Base-by-base conservation (phyloP, 1,140 invertebrate genomes). In the Ceratitis capitata region DNA sequence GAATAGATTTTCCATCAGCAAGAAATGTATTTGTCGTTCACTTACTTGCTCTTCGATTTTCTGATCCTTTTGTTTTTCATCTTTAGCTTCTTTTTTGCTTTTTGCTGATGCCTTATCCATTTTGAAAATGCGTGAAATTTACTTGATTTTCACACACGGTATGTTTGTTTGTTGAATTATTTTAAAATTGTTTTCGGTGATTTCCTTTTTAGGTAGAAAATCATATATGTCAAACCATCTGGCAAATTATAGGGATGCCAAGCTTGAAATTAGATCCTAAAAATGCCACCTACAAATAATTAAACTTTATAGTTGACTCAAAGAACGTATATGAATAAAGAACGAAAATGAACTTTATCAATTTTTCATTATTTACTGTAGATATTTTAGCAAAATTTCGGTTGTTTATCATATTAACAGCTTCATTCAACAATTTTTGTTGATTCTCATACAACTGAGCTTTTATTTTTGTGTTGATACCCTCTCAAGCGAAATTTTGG, bases 31-130 rank as follows among this genome's bases (percentile, higher is more conserved):
- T 47, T 47, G 14, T 47, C n/a, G 19, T 26, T 9, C 39, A 86
- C 85, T 88, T 78, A 91, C 90, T 86, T 89, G 86, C 84, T 91
- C 90, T 53, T 91, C 90, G 0, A 91, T 53, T 83, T 91, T 91
- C 49, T 88, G 87, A n/a, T 91, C 90, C 10, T 88, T 88, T 56
- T 88, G 88, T 58, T 91, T 91, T 58, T 91, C 90, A 82, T 91
- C 90, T 53, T 89, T 89, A 6, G 88, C 87, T 82, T 89, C 88
- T 29, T 88, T 88, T 82, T 89, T 91, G 58, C 86, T 88, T 84
- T 85, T 86, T 51, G 56, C 74, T 45, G 69, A 51, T 5, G 84
- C 45, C 32, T 86, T 91, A 51, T 91, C 90, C 90, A 91, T 91
- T 86, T 82, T 84, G 53, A 74, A 85, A 85, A 10, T n/a, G n/a